A percentile compares a stretch with the other conserved stretches of the same genome.
Evolutionary conservation across 1,140 invertebrate genomes (phyloP).

Genomic region (Reticulitermes speratus): DNA sequence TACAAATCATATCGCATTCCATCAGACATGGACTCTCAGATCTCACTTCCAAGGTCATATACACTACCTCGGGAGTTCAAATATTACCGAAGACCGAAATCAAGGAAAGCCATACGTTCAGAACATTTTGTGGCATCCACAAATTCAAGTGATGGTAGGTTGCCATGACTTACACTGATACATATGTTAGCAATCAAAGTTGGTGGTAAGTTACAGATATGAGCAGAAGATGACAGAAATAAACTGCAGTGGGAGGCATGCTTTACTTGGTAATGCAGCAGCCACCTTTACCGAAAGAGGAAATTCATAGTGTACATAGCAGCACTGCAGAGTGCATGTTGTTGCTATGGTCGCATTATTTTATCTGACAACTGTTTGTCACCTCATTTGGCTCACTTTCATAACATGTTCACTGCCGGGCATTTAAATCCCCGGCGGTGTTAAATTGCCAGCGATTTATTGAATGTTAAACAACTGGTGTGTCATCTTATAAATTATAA

Average conservation of each 20-base stretch:
- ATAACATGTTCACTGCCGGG: no score
- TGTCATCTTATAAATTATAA: no score
- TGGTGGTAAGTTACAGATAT: not conserved
- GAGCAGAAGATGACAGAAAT: not conserved
- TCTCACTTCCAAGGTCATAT: constrained; percentile 78
- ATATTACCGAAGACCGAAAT: constrained; percentile 65
- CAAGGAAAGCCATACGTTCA: constrained; percentile 53
- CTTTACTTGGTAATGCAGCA: not conserved
- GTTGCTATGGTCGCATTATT: no score
- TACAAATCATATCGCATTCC: constrained; percentile 58
- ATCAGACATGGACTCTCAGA: constrained; percentile 72
- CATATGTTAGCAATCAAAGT: not conserved
- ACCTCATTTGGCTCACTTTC: no score
- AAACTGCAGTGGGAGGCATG: not conserved
- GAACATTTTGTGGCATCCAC: constrained; percentile 73
- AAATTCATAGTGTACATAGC: no score
- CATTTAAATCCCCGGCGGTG: no score
- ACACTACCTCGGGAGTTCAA: constrained; percentile 82
- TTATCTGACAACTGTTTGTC: no score
- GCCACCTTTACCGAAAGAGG: no score
- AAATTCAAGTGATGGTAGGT: constrained; percentile 78
- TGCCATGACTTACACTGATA: constrained; percentile 22
- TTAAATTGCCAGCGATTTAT: no score
- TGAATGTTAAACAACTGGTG: no score
- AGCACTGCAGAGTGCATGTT: no score